Percentiles rank a stretch among this genome's conserved stretches.
phyloP scores from a whole-genome alignment of 2,888 invertebrate genomes.

The Crioceris asparagi region DNA sequence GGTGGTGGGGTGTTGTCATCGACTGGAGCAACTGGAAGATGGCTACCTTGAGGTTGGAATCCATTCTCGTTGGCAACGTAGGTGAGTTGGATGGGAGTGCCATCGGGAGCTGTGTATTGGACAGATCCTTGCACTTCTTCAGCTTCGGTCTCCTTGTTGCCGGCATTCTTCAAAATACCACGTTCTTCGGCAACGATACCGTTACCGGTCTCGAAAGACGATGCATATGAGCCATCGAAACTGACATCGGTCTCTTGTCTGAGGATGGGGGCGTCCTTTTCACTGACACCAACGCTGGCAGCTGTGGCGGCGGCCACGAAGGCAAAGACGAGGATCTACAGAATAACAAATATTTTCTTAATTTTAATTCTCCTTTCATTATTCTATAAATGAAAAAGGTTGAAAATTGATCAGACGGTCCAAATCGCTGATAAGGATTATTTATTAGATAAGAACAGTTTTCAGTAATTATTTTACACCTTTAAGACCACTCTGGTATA shows the following conservation, averaged over 20 bases:
- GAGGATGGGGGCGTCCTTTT: too few relatives aligned
- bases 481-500: too few relatives aligned
- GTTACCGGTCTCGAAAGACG: slow-evolving; percentile 51
- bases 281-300: too few relatives aligned
- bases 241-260: slow-evolving; percentile 21
- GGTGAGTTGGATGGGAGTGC: slow-evolving; percentile 29
- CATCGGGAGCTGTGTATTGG: slow-evolving; percentile 43
- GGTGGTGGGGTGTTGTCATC: slow-evolving; percentile 61
- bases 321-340: too few relatives aligned
- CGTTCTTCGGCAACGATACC: slow-evolving; percentile 40
- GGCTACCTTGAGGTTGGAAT: slow-evolving; percentile 50
- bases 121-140: slow-evolving; percentile 27
- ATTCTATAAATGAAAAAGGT: too few relatives aligned
- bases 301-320: too few relatives aligned
- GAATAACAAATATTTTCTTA: too few relatives aligned
- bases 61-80: slow-evolving; percentile 33
- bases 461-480: too few relatives aligned
- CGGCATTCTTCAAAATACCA: slow-evolving; percentile 35
- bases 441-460: too few relatives aligned
- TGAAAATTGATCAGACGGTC: too few relatives aligned
- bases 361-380: too few relatives aligned
- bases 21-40: slow-evolving; percentile 45
- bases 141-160: slow-evolving; percentile 25
- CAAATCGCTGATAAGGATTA: too few relatives aligned
- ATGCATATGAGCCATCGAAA: slow-evolving; percentile 31